Conservation (phyloP, 1,140 invertebrate species). For the Drosophila nikananu region DNA sequence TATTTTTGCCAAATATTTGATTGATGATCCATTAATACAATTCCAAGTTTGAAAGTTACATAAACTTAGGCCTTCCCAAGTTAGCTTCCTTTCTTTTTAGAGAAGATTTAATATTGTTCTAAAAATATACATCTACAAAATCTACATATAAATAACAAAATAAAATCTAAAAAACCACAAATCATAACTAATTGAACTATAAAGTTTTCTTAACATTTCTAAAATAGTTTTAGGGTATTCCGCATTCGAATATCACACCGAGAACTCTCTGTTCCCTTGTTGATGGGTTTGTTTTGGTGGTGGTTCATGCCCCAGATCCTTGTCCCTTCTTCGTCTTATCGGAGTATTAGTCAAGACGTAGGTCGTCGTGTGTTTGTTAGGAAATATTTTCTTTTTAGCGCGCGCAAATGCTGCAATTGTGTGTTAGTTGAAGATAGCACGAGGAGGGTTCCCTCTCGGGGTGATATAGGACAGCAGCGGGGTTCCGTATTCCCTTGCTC, state of each 20-base stretch:
- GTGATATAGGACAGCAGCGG: background rate
- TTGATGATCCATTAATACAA: too few species aligned
- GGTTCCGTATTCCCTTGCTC: conserved; percentile 59
- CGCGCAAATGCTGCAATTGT: conserved; percentile 81
- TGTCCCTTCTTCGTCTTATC: conserved; percentile 50
- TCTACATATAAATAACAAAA: too few species aligned
- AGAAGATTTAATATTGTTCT: too few species aligned
- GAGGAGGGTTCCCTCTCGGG: conserved; percentile 27
- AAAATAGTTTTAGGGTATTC: conserved; percentile 9
- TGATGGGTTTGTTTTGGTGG: conserved; percentile 53
- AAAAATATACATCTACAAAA: too few species aligned
- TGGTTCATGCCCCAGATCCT: conserved; percentile 67
- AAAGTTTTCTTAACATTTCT: background rate
- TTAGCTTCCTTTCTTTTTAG: too few species aligned
- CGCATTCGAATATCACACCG: background rate
- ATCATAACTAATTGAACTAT: background rate
- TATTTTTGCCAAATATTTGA: too few species aligned
- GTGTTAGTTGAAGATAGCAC: conserved; percentile 48
- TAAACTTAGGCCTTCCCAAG: too few species aligned
- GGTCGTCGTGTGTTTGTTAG: conserved; percentile 31
- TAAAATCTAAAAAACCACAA: background rate
- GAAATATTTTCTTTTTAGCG: conserved; percentile 67
- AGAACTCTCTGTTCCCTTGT: background rate
- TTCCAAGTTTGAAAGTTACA: too few species aligned
- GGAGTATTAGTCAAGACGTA: conserved; percentile 51